phyloP scores from a whole-genome alignment of 2,888 invertebrate species.

The Parnassius mnemosyne region DNA sequence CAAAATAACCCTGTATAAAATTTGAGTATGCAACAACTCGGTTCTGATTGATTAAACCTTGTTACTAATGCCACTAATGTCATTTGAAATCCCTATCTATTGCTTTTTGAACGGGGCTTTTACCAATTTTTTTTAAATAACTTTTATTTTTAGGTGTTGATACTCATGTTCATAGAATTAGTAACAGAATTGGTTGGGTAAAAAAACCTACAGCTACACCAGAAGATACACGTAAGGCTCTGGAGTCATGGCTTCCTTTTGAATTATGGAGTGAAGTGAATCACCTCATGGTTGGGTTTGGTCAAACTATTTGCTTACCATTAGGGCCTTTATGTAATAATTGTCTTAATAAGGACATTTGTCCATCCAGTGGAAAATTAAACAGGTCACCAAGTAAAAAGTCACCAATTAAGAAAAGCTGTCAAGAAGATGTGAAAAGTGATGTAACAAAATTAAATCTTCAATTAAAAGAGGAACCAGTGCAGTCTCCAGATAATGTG shows the following conservation, averaged over 20 bases:
- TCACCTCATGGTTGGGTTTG: constrained; percentile 97
- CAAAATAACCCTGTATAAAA: too few relatives aligned
- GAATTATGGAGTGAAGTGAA: constrained; percentile 93
- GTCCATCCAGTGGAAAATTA: constrained; percentile 83
- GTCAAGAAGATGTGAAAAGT: constrained; percentile 38
- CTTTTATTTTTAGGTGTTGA: constrained; percentile 87
- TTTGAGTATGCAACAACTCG: too few relatives aligned
- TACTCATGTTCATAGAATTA: constrained; percentile 97
- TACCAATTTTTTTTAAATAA: too few relatives aligned
- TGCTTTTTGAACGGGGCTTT: too few relatives aligned
- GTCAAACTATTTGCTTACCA: constrained; percentile 95
- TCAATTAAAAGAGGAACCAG: constrained; percentile 15
- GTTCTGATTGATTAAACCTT: too few relatives aligned
- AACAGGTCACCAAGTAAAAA: constrained; percentile 60
- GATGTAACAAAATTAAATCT: constrained; percentile 20
- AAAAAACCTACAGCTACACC: constrained; percentile 87
- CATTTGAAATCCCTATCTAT: too few relatives aligned
- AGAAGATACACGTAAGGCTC: constrained; percentile 90
- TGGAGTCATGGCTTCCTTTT: constrained; percentile 94
- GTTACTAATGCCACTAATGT: too few relatives aligned
- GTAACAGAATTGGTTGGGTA: constrained; percentile 94
- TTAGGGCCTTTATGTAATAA: constrained; percentile 89
- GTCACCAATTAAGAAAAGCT: constrained; percentile 44
- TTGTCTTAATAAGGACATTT: constrained; percentile 91
- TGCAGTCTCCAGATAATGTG: neutral